Percentiles rank a stretch among this genome's conserved stretches.
Conservation (phyloP, 2,888 invertebrate species). For the Lysandra bellargus region DNA sequence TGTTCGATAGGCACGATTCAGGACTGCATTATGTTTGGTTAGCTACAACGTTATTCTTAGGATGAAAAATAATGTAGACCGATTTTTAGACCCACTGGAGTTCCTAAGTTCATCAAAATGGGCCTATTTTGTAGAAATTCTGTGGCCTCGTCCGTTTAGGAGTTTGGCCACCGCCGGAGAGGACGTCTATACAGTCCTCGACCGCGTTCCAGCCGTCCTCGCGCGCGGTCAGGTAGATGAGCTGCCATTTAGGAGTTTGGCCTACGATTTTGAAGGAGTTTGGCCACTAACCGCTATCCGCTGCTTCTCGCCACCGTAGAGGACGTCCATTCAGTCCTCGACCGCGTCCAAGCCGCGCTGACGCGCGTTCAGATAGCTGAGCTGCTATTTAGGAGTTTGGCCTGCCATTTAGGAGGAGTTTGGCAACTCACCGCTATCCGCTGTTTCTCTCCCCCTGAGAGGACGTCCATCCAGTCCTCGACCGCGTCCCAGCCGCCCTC, state of each 20-base stretch:
- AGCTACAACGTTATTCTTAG: too few relatives aligned
- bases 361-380: constrained; percentile 89
- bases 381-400: constrained; percentile 77
- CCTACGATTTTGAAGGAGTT: too few relatives aligned
- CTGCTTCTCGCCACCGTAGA: constrained; percentile 99
- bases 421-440: constrained; percentile 88
- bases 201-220: constrained; percentile 95
- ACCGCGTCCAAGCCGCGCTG: constrained; percentile 95
- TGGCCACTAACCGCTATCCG: constrained; percentile 84
- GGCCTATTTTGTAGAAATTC: too few relatives aligned
- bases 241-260: too few relatives aligned
- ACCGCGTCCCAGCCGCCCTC: constrained; percentile 95
- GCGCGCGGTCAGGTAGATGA: constrained; percentile 87
- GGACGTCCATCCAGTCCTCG: constrained; percentile 99
- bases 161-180: constrained; percentile 92
- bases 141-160: too few relatives aligned
- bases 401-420: not conserved
- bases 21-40: too few relatives aligned
- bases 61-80: too few relatives aligned
- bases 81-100: too few relatives aligned
- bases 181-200: constrained; percentile 99
- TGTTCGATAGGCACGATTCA: too few relatives aligned
- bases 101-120: too few relatives aligned
- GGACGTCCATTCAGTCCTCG: constrained; percentile 99
- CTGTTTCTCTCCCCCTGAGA: constrained; percentile 99